Evolutionary conservation across 2,888 invertebrate species (phyloP).

Genomic region (Rhabditoides inermis): DNA sequence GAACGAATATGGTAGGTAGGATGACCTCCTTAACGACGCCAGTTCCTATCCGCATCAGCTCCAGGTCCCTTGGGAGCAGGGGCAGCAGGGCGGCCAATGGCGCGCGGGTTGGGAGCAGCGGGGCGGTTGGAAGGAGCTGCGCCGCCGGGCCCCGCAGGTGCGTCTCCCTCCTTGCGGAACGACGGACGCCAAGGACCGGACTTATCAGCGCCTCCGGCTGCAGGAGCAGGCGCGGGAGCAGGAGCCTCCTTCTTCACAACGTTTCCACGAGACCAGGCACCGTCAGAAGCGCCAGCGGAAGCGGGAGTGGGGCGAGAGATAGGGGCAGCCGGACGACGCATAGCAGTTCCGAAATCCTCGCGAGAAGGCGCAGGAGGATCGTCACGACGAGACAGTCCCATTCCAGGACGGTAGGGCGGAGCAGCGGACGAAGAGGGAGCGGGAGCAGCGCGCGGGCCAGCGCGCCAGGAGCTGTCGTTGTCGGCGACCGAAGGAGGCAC

Average conservation of each 20-base stretch:
- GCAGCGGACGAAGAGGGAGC: conserved; percentile 2
- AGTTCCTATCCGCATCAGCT: no score
- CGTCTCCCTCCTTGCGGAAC: no score
- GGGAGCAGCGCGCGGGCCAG: conserved; percentile 2
- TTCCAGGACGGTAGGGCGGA: background rate
- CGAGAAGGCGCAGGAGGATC: background rate
- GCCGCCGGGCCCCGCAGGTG: no score
- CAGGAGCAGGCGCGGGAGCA: background rate
- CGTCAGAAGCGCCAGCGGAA: no score
- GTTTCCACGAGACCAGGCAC: background rate
- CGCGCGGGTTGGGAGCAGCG: no score
- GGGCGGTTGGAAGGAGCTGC: no score
- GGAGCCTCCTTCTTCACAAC: conserved; percentile 4
- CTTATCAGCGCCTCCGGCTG: background rate
- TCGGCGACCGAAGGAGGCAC: conserved; percentile 4
- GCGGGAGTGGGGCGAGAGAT: background rate
- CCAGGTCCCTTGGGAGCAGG: no score
- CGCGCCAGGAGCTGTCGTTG: conserved; percentile 8
- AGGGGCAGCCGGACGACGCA: background rate
- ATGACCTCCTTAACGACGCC: no score
- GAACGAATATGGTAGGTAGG: no score
- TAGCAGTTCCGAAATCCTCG: conserved; percentile 2
- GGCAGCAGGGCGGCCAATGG: no score
- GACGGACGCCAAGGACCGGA: background rate
- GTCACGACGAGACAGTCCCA: background rate